Conservation (phyloP, 2,797 vertebrate genomes). For the Hippoglossus hippoglossus region DNA sequence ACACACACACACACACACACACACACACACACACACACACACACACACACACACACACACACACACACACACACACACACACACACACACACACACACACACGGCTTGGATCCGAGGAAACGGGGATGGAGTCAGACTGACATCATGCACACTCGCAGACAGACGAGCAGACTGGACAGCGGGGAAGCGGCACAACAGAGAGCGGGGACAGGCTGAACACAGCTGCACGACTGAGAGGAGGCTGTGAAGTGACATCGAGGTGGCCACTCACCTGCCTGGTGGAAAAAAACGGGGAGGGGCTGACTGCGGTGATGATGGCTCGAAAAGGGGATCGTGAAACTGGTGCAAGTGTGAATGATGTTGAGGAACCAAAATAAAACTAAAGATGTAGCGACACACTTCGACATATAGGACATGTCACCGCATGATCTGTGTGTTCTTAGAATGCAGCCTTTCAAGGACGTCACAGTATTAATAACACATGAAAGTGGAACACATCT, state of each 20-base stretch:
- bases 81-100: slow-evolving; percentile 29
- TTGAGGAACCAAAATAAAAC: slow-evolving; percentile 7
- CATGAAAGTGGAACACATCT: slow-evolving; percentile 16
- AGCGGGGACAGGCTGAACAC: slow-evolving; percentile 41
- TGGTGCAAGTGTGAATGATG: slow-evolving; percentile 20
- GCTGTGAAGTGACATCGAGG: slow-evolving; percentile 39
- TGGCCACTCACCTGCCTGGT: slow-evolving; percentile 5
- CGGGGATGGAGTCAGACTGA: slow-evolving; percentile 66
- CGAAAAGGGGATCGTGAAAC: slow-evolving; percentile 13
- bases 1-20: too few species aligned
- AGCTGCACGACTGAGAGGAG: slow-evolving; percentile 27
- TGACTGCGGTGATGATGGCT: slow-evolving; percentile 14
- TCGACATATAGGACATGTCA: background rate
- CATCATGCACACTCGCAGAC: slow-evolving; percentile 64
- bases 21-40: too few species aligned
- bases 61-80: background rate
- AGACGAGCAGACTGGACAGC: slow-evolving; percentile 60
- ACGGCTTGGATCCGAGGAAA: slow-evolving; percentile 46
- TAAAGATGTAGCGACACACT: background rate
- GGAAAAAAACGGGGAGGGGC: slow-evolving; percentile 15
- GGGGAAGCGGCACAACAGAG: slow-evolving; percentile 24
- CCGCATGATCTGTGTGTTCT: slow-evolving; percentile 2
- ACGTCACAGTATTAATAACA: slow-evolving; percentile 42
- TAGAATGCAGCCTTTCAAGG: slow-evolving; percentile 38
- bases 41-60: too few species aligned